These are phyloP conservation scores for Shinisaurus crocodilurus DNA, from an alignment of 2,113 vertebrate species.

Conservation along the genomic window DNA sequence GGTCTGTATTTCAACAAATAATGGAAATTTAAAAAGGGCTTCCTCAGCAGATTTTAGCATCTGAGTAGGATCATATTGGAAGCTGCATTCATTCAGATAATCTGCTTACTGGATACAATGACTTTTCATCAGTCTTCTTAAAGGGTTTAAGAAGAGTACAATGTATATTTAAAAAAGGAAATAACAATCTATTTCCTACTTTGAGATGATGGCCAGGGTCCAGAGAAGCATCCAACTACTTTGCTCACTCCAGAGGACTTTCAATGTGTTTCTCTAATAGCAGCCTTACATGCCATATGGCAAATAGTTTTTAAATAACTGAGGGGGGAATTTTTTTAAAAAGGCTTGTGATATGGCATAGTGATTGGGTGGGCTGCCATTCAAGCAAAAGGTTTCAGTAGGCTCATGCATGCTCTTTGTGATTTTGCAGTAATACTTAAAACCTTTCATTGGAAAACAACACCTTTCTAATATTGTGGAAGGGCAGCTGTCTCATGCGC, in stretches of 20 bases:
- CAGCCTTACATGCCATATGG: neutral
- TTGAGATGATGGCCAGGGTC: neutral
- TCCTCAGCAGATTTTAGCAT: neutral
- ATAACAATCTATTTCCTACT: neutral
- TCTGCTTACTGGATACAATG: neutral
- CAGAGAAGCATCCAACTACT: neutral
- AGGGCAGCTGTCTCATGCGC: neutral
- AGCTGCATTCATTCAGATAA: neutral
- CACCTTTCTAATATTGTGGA: neutral
- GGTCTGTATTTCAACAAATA: neutral
- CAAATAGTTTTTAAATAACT: neutral
- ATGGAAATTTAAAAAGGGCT: neutral
- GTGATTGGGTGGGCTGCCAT: too few species aligned
- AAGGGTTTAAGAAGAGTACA: neutral
- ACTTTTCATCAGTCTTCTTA: neutral
- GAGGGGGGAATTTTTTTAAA: neutral
- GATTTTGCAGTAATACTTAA: neutral
- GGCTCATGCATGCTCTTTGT: neutral
- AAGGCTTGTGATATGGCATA: neutral
- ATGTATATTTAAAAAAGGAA: neutral
- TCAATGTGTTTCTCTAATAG: neutral
- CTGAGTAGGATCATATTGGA: neutral
- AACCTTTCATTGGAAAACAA: neutral
- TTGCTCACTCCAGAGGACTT: neutral
- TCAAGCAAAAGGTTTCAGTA: neutral